phyloP scores from a whole-genome alignment of 1,140 invertebrate species.

The Nymphalis io region DNA sequence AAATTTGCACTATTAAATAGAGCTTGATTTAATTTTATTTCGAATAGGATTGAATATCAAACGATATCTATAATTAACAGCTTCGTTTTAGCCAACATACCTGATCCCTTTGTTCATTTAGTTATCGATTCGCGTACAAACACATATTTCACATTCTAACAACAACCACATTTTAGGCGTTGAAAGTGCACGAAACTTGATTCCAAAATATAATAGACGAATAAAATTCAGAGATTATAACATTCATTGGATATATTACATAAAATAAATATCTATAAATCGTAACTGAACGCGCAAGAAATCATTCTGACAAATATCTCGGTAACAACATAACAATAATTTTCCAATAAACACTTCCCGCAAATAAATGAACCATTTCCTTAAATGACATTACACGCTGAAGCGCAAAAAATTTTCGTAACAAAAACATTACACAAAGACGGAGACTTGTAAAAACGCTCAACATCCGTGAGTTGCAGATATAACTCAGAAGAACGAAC shows the following conservation, averaged over 20 bases:
- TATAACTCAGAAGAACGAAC: slow-evolving; percentile 38
- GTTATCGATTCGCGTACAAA: not conserved
- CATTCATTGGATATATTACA: no score
- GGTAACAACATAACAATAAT: slow-evolving; percentile 9
- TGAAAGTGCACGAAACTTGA: slow-evolving; percentile 22
- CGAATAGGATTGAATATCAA: no score
- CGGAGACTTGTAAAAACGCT: slow-evolving; percentile 46
- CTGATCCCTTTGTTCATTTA: not conserved
- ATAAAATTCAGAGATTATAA: not conserved
- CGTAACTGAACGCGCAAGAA: no score
- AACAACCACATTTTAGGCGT: slow-evolving; percentile 6
- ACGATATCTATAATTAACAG: not conserved
- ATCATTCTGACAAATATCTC: not conserved
- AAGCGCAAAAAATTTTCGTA: slow-evolving; percentile 14
- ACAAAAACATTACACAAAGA: slow-evolving; percentile 33
- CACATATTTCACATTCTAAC: slow-evolving; percentile 26
- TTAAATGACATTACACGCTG: slow-evolving; percentile 25
- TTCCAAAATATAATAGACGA: not conserved
- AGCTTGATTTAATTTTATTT: no score
- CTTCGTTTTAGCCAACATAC: not conserved
- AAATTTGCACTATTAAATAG: no score
- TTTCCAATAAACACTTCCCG: slow-evolving; percentile 23
- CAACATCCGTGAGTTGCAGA: slow-evolving; percentile 10
- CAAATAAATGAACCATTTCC: slow-evolving; percentile 24
- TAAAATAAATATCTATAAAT: no score